Evolutionary conservation across 2,888 invertebrate species (phyloP), one percentile per base, ranked within the genome.

Genomic region (Tupiocoris notatus): DNA sequence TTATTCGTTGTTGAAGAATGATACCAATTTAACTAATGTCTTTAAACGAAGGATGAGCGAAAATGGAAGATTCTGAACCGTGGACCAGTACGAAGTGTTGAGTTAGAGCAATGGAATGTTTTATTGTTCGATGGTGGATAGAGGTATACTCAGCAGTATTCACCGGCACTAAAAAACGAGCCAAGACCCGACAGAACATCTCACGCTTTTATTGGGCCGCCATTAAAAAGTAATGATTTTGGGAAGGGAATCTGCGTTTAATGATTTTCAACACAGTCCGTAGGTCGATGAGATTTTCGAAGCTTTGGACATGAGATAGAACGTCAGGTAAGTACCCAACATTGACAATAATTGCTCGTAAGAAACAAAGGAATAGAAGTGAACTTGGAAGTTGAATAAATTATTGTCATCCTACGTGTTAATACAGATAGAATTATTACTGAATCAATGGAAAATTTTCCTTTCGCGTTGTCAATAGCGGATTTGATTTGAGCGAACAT

Each of bases 151-250:
- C 75, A 75, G 75, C 58, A 65, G 65, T 65, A 65, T 39, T 39
- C 12, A 3, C 39, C 39, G 39, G 12, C 39, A 39, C 39, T 39
- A 39, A 39, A 39, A 39, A 75, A 75, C 9, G 75, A 57, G 21
- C 73, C 23, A 16, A 22, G 39, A 22, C 63, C 54, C 54, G 63
- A 18, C 39, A 39, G 39, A 39, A 12, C 58, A 75, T 65, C 65
- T 65, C 58, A 24, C 18, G 12, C 39, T 64, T 75, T 75, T 65
- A 65, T 75, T 64, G 64, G 25, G 57, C 18, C 57, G 65, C 24
- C 64, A 75, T 75, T 75, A 75, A 75, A 75, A 75, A 75, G 75
- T 75, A 75, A 75, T 75, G 75, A 64, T 75, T 75, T 64, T 21
- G 57, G 58, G 39, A 39, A 39, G 39, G 12, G 39, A 39, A 39